These are phyloP conservation scores for Bombus terrestris DNA, from an alignment of 1,140 invertebrate genomes.

Conservation along the genomic window DNA sequence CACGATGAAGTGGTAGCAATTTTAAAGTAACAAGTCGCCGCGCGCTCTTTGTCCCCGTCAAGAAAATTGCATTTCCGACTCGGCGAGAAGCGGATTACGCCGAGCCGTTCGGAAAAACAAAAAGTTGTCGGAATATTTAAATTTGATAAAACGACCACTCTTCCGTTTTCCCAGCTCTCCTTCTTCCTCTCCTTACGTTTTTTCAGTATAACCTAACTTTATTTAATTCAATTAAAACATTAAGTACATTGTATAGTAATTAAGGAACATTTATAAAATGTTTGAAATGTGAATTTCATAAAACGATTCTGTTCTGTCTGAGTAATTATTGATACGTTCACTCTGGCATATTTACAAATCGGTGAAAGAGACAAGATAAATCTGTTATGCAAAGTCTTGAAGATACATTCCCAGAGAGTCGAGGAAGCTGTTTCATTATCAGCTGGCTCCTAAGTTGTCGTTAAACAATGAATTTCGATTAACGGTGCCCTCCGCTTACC, in stretches of 20 bases:
- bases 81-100: conserved; percentile 6
- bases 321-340: not conserved
- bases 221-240: not conserved
- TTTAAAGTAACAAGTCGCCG: conserved; percentile 44
- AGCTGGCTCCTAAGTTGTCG: not conserved
- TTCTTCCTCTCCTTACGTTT: not conserved
- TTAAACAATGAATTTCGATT: conserved; percentile 36
- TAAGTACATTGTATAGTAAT: too few species aligned
- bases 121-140: conserved; percentile 20
- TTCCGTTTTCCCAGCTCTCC: not conserved
- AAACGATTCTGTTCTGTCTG: not conserved
- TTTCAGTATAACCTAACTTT: not conserved
- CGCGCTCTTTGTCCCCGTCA: conserved; percentile 33
- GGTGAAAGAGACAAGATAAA: not conserved
- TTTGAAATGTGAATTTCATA: not conserved
- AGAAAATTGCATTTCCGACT: conserved; percentile 42
- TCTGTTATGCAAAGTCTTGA: not conserved
- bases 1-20: conserved; percentile 47
- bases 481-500: not conserved
- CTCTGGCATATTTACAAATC: not conserved
- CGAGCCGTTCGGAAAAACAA: not conserved
- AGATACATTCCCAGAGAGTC: not conserved
- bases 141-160: conserved; percentile 13
- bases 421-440: conserved; percentile 20
- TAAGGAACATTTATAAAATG: too few species aligned